Conservation (phyloP, 2,113 vertebrate genomes). For the Leptocoma aspasia region DNA sequence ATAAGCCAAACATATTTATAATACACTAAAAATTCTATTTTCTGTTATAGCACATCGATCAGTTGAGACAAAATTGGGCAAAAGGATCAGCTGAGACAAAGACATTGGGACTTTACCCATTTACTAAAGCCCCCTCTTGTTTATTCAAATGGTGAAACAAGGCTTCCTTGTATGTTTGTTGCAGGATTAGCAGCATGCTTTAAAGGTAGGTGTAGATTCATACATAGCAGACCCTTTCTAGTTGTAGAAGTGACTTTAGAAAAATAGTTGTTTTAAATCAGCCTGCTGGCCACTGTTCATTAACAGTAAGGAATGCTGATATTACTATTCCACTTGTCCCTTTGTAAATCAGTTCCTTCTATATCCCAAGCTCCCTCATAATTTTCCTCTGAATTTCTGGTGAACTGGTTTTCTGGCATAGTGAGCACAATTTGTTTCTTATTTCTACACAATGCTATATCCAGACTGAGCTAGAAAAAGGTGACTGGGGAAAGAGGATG, state of each 20-base stretch:
- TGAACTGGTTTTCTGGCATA: not conserved
- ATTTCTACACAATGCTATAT: not conserved
- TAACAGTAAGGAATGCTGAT: not conserved
- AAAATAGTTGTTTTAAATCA: not conserved
- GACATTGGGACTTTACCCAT: not conserved
- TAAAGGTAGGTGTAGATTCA: not conserved
- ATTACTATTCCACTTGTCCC: not conserved
- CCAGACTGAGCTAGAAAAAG: not conserved
- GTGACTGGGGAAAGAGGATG: not conserved
- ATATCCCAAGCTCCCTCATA: not conserved
- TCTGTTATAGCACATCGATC: not conserved
- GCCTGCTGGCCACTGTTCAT: not conserved
- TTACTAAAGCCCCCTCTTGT: not conserved
- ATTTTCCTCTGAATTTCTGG: not conserved
- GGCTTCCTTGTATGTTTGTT: not conserved
- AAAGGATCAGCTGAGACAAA: not conserved
- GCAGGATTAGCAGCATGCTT: not conserved
- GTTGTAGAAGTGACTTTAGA: not conserved
- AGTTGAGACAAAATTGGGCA: not conserved
- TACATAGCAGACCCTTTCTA: not conserved
- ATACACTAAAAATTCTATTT: not conserved
- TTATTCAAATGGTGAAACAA: not conserved
- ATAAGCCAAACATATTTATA: not conserved
- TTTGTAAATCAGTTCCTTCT: not conserved
- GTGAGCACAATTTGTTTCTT: not conserved